Evolutionary conservation across 2,797 vertebrate genomes (phyloP).

Genomic region (Antrozous pallidus): DNA sequence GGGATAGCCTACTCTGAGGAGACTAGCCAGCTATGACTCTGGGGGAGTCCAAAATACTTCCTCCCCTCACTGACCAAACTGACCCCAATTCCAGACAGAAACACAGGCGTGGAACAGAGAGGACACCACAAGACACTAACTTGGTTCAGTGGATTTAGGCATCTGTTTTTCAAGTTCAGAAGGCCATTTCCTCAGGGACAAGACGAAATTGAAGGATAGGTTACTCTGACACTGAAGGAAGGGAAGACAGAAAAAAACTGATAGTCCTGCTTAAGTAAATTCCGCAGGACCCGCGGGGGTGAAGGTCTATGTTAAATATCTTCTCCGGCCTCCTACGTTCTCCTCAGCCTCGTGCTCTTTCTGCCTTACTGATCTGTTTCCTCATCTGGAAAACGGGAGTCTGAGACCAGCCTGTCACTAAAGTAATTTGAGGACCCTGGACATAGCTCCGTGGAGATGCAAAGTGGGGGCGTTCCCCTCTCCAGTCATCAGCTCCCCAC

Average conservation of each 20-base stretch:
- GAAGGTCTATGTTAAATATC: slow-evolving; percentile 49
- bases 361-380: slow-evolving; percentile 23
- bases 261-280: slow-evolving; percentile 37
- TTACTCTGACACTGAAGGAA: slow-evolving; percentile 15
- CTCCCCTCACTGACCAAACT: neutral
- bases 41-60: too few relatives aligned
- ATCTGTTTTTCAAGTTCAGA: slow-evolving; percentile 58
- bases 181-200: slow-evolving; percentile 44
- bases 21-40: neutral
- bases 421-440: neutral
- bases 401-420: neutral
- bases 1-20: neutral
- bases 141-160: slow-evolving; percentile 67
- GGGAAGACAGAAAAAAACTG: slow-evolving; percentile 25
- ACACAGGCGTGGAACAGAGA: slow-evolving; percentile 57
- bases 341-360: slow-evolving; percentile 24
- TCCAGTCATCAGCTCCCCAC: neutral
- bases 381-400: slow-evolving; percentile 57
- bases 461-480: neutral
- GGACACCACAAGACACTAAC: slow-evolving; percentile 45
- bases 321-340: neutral
- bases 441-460: neutral
- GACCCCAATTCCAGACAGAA: slow-evolving; percentile 16
- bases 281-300: neutral
- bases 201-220: neutral